Evolutionary conservation across 2,888 invertebrate genomes (phyloP).

Genomic region (Fissipunctia ypsillon): DNA sequence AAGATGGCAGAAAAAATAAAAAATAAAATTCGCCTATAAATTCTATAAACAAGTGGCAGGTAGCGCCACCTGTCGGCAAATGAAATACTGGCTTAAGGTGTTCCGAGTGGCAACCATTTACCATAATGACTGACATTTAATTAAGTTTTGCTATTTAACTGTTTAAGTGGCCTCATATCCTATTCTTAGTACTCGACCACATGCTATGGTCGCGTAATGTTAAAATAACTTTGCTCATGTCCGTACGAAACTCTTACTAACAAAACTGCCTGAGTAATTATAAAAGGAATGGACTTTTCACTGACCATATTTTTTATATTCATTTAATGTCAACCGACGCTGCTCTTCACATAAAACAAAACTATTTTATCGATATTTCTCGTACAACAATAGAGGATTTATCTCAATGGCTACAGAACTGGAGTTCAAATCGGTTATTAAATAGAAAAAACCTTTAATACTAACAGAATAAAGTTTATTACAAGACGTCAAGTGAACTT

Average conservation of each 20-base stretch:
- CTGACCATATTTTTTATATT: constrained; percentile 39
- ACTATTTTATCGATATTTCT: constrained; percentile 52
- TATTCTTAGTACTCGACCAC: constrained; percentile 39
- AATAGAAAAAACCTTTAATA: constrained; percentile 68
- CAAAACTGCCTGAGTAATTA: constrained; percentile 29
- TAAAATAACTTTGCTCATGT: constrained; percentile 2
- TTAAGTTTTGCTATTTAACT: constrained; percentile 55
- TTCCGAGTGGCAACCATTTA: constrained; percentile 54
- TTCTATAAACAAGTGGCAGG: constrained; percentile 29
- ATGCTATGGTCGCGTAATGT: constrained; percentile 14
- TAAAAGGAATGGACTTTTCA: constrained; percentile 26
- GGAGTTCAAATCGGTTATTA: constrained; percentile 46
- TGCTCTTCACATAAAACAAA: constrained; percentile 54
- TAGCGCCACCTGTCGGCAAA: constrained; percentile 59
- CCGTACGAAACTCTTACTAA: constrained; percentile 8
- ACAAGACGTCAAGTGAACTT: constrained; percentile 58
- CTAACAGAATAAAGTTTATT: constrained; percentile 71
- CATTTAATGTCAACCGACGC: constrained; percentile 49
- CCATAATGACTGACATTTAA: constrained; percentile 63
- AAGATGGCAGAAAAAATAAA: constrained; percentile 30
- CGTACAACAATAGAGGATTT: constrained; percentile 67
- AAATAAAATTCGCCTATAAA: constrained; percentile 30
- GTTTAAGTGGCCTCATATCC: constrained; percentile 53
- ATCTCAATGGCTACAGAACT: constrained; percentile 60
- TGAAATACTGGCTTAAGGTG: constrained; percentile 46